A percentile compares a stretch with the other conserved stretches of the same genome.
Evolutionary conservation across 2,113 vertebrate species (phyloP).

Genomic region (Tyrannus savana): DNA sequence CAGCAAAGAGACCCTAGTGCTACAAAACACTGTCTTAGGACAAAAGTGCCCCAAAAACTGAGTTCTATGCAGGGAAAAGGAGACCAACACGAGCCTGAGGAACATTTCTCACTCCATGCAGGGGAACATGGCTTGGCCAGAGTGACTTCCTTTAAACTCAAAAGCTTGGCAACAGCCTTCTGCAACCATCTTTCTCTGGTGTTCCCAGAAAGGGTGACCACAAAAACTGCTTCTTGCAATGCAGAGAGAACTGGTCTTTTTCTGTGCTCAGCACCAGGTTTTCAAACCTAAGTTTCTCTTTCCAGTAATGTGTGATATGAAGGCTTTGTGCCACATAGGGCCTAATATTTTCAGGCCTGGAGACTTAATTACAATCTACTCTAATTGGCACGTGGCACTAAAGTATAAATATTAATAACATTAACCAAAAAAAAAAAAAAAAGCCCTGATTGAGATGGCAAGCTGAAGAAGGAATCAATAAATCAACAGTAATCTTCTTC

Average conservation of each 20-base stretch:
- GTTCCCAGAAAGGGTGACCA: not conserved
- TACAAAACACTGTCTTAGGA: not conserved
- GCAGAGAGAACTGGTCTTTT: not conserved
- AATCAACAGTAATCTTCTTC: constrained; percentile 46
- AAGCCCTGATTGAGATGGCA: constrained; percentile 5
- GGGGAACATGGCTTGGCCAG: not conserved
- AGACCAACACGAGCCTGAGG: not conserved
- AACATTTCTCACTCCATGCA: not conserved
- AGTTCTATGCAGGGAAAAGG: not conserved
- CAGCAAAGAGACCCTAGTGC: not conserved
- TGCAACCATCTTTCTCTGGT: not conserved
- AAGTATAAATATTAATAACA: constrained; percentile 40
- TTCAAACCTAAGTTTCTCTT: not conserved
- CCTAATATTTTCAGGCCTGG: not conserved
- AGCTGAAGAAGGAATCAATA: constrained; percentile 5
- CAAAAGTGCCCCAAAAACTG: not conserved
- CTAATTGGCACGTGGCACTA: not conserved
- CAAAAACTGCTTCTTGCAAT: not conserved
- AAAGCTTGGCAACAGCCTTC: not conserved
- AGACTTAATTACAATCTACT: constrained; percentile 23
- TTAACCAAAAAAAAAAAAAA: not conserved
- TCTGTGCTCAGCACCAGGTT: not conserved
- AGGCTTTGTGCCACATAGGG: not conserved
- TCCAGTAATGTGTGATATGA: accelerated
- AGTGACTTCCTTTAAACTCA: not conserved